These are phyloP conservation scores for Melangyna quadrimaculata DNA, from an alignment of 2,888 invertebrate species.

Conservation along the genomic window DNA sequence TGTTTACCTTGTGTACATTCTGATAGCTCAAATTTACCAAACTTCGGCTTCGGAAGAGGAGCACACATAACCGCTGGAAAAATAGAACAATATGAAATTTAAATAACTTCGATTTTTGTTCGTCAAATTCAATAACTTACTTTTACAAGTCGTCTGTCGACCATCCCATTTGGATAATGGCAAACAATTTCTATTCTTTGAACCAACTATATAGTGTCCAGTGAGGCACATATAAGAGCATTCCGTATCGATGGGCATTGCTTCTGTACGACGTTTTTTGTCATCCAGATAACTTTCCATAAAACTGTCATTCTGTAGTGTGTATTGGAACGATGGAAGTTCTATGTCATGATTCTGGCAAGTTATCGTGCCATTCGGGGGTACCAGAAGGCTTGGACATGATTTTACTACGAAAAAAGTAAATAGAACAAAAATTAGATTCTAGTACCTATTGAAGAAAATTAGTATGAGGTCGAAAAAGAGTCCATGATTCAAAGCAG, in stretches of 20 bases:
- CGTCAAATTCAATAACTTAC: conserved; percentile 79
- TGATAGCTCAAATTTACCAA: conserved; percentile 82
- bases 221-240: conserved; percentile 85
- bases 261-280: conserved; percentile 72
- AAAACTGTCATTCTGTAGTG: conserved; percentile 74
- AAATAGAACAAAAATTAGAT: neutral
- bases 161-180: conserved; percentile 87
- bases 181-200: conserved; percentile 84
- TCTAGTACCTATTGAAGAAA: no score
- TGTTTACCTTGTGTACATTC: conserved; percentile 83
- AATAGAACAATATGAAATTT: neutral
- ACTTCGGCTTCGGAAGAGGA: conserved; percentile 81
- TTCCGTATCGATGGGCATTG: conserved; percentile 84
- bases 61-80: conserved; percentile 81
- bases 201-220: conserved; percentile 85
- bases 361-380: conserved; percentile 83
- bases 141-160: conserved; percentile 85
- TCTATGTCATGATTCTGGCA: conserved; percentile 81
- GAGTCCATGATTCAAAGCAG: no score
- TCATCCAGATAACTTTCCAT: conserved; percentile 72
- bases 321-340: conserved; percentile 72
- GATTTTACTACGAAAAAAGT: conserved; percentile 83
- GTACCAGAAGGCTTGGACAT: conserved; percentile 83
- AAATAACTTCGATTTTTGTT: neutral
- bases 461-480: no score